Conservation (phyloP, 2,888 invertebrate genomes). For the Eulithis testata region DNA sequence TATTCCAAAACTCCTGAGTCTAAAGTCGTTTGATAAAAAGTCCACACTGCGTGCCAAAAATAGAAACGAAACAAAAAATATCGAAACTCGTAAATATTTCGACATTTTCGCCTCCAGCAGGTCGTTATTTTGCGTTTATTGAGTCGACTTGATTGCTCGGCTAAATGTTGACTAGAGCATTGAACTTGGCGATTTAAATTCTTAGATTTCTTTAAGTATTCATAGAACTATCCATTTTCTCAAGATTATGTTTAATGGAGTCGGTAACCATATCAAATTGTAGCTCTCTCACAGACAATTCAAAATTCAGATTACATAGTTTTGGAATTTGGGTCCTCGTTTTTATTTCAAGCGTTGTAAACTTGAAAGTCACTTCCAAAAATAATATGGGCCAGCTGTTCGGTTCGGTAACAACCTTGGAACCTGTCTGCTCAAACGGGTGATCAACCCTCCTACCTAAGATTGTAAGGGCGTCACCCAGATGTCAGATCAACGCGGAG, state of each 20-base stretch:
- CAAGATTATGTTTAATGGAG: slow-evolving; percentile 23
- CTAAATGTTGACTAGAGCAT: slow-evolving; percentile 68
- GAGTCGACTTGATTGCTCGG: slow-evolving; percentile 67
- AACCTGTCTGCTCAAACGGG: slow-evolving; percentile 60
- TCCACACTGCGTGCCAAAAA: slow-evolving; percentile 59
- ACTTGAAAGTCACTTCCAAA: slow-evolving; percentile 22
- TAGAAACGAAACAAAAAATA: slow-evolving; percentile 69
- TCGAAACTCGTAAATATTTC: slow-evolving; percentile 73
- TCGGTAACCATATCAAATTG: slow-evolving; percentile 22
- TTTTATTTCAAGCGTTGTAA: slow-evolving; percentile 12
- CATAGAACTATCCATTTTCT: slow-evolving; percentile 34
- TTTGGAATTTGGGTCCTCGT: slow-evolving; percentile 6
- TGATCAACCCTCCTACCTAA: slow-evolving; percentile 61
- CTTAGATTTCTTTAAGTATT: slow-evolving; percentile 44
- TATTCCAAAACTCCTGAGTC: slow-evolving; percentile 57
- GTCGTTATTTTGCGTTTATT: slow-evolving; percentile 74
- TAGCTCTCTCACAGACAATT: slow-evolving; percentile 5
- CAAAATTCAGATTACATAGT: slow-evolving; percentile 5
- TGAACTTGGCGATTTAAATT: slow-evolving; percentile 67
- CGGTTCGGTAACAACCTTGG: slow-evolving; percentile 57
- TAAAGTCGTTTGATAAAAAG: slow-evolving; percentile 56
- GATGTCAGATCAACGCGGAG: slow-evolving; percentile 73
- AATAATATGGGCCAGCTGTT: slow-evolving; percentile 53
- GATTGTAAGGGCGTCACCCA: slow-evolving; percentile 60
- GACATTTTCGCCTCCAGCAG: slow-evolving; percentile 69